Percentiles rank a stretch among this genome's conserved stretches.
phyloP scores from a whole-genome alignment of 2,113 vertebrate genomes.

The Merops nubicus region DNA sequence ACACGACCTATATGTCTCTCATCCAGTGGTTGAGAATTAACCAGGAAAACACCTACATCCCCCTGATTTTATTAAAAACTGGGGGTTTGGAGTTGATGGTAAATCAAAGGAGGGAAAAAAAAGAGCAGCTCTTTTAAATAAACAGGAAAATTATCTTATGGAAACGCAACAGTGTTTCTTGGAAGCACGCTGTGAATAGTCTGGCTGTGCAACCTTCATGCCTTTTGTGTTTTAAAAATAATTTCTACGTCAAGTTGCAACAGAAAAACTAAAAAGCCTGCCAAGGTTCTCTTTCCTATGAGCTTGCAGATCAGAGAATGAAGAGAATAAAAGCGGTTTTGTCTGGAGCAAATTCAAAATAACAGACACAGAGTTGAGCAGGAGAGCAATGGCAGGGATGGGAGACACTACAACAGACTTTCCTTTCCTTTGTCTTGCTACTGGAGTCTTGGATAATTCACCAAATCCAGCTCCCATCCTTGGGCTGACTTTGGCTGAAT shows the following conservation, averaged over 20 bases:
- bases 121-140: conserved; percentile 30
- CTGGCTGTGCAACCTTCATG: conserved; percentile 18
- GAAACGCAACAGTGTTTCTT: conserved; percentile 6
- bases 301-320: background rate
- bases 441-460: conserved; percentile 24
- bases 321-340: conserved; percentile 40
- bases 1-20: conserved; percentile 13
- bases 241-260: conserved; percentile 26
- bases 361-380: background rate
- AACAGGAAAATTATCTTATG: conserved; percentile 1
- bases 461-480: conserved; percentile 20
- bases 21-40: conserved; percentile 28
- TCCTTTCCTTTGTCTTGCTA: conserved; percentile 43
- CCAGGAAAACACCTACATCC: conserved; percentile 20
- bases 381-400: background rate
- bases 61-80: background rate
- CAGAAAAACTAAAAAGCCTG: conserved; percentile 23
- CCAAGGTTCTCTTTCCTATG: background rate
- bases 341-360: conserved; percentile 51
- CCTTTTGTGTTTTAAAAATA: conserved; percentile 40
- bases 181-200: conserved; percentile 18
- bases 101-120: background rate
- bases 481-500: conserved; percentile 34
- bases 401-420: conserved; percentile 35
- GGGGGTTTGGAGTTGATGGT: background rate